These are phyloP conservation scores for Pachymerium ferrugineum DNA, from an alignment of 2,888 invertebrate genomes.

Conservation along the genomic window DNA sequence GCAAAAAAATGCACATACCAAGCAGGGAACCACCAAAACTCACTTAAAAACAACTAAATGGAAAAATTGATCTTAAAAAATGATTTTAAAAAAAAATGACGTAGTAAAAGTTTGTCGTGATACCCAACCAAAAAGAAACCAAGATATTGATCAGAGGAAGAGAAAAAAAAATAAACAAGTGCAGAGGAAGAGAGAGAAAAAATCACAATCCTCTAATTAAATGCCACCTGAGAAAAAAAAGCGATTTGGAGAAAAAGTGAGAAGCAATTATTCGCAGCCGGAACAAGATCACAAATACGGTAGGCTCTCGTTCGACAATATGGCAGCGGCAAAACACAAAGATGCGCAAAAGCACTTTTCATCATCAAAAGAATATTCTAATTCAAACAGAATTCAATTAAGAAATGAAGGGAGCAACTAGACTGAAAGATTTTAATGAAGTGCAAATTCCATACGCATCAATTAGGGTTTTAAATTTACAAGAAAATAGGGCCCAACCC, in stretches of 20 bases:
- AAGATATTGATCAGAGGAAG: not conserved
- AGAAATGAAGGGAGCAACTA: not conserved
- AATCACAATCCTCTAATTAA: slow-evolving; percentile 6
- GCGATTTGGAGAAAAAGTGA: not conserved
- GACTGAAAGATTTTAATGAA: not conserved
- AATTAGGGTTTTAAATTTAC: too few species aligned
- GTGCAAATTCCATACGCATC: not conserved
- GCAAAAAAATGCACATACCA: slow-evolving; percentile 13
- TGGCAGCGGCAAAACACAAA: not conserved
- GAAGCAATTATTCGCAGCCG: not conserved
- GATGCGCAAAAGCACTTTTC: not conserved
- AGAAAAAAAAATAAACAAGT: not conserved
- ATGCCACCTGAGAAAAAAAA: slow-evolving; percentile 8
- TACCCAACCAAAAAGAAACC: not conserved
- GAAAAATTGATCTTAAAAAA: not conserved
- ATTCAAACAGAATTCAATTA: not conserved
- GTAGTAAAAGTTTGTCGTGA: not conserved
- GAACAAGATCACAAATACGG: not conserved
- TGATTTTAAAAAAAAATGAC: not conserved
- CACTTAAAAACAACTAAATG: slow-evolving; percentile 3
- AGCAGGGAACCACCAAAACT: not conserved
- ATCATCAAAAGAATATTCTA: not conserved
- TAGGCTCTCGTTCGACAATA: not conserved
- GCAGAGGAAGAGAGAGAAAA: not conserved
- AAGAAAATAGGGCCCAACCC: too few species aligned